Evolutionary conservation across 2,113 vertebrate genomes (phyloP).

Genomic region (Corapipo altera): DNA sequence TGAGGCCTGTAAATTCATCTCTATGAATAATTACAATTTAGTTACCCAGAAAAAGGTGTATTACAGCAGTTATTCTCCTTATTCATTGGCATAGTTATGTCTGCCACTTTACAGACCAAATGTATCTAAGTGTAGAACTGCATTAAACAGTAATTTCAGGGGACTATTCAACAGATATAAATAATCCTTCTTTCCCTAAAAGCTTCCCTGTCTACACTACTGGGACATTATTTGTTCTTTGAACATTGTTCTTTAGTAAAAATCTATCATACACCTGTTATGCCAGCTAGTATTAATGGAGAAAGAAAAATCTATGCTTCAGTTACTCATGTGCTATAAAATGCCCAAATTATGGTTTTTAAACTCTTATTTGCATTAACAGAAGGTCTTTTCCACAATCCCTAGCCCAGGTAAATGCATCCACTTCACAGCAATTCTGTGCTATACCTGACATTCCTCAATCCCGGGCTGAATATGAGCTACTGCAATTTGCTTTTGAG

Average conservation of each 20-base stretch:
- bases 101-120: background rate
- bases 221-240: background rate
- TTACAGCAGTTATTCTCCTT: background rate
- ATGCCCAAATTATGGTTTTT: background rate
- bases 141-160: background rate
- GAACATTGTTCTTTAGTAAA: background rate
- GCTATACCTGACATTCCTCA: background rate
- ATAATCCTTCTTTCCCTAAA: background rate
- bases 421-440: background rate
- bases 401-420: background rate
- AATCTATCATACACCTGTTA: background rate
- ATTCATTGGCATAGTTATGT: background rate
- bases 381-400: background rate
- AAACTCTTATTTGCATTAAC: background rate
- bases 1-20: background rate
- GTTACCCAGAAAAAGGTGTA: background rate
- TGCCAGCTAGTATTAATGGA: background rate
- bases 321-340: background rate
- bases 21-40: background rate
- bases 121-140: background rate
- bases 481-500: background rate
- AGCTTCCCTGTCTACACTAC: background rate
- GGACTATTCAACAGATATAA: background rate
- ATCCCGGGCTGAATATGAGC: background rate
- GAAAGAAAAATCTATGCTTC: background rate